A percentile compares a stretch with the other conserved stretches of the same genome.
These are phyloP conservation scores for Neoaliturus tenellus DNA, from an alignment of 2,888 invertebrate genomes.

Conservation along the genomic window DNA sequence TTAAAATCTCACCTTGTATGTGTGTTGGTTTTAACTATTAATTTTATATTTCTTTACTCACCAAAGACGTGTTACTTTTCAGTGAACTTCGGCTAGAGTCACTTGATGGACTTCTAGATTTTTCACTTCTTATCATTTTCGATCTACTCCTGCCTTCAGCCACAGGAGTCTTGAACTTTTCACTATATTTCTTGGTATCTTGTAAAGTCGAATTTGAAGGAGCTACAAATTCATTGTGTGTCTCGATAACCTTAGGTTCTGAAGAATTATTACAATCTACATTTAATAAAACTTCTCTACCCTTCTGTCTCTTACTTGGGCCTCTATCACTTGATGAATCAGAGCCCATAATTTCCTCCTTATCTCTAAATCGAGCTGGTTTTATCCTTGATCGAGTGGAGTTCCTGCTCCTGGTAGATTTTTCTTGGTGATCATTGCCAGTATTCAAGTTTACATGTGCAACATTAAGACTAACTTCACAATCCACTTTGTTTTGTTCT, in stretches of 20 bases:
- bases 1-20: too few relatives aligned
- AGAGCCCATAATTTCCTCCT: background rate
- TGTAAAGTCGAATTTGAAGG: background rate
- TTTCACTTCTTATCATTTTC: background rate
- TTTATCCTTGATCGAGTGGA: background rate
- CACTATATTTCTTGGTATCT: background rate
- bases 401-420: background rate
- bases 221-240: background rate
- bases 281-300: background rate
- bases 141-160: background rate
- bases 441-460: background rate
- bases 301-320: background rate
- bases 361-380: background rate
- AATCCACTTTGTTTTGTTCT: background rate
- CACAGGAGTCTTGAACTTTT: constrained; percentile 12
- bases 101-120: constrained; percentile 3
- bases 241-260: background rate
- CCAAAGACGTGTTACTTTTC: background rate
- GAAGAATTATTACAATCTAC: background rate
- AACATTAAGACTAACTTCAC: background rate
- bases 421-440: background rate
- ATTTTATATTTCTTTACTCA: too few relatives aligned
- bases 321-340: background rate
- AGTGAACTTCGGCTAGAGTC: constrained; percentile 2
- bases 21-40: too few relatives aligned